Evolutionary conservation across 1,140 invertebrate genomes (phyloP), one percentile per base, ranked within the genome.

Genomic region (Microvelia longipes): DNA sequence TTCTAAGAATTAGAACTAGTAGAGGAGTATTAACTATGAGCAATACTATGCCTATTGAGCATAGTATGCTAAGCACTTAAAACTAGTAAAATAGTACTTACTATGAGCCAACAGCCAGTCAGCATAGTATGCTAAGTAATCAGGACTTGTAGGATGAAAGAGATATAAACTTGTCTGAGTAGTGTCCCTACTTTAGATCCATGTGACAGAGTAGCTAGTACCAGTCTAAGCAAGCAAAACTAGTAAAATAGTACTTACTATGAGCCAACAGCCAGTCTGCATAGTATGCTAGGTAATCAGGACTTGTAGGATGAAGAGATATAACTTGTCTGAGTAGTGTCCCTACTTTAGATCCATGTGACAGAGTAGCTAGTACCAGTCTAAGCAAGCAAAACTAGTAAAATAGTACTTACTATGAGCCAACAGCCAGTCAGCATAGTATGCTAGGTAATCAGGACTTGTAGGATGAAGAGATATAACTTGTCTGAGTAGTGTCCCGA

Each of bases 361-460:
- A 50, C 35, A 50, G 19, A 11, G 73, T 70, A n/a, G n/a, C 64
- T 77, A 73, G 35, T 88, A 77, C 73, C n/a, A n/a, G 84, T 81
- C n/a, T n/a, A n/a, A n/a, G n/a, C n/a, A n/a, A n/a, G n/a, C n/a
- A n/a, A n/a, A n/a, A n/a, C n/a, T n/a, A n/a, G n/a, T n/a, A n/a
- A n/a, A n/a, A n/a, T n/a, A 50, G 19, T 50, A 77, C 72, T 81
- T 78, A 88, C 87, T 84, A 79, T 85, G 85, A 72, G 80, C 80
- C 66, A 82, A 81, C 13, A 88, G 80, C 87, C 87, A 89, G 70
- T 85, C 82, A 61, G 85, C 87, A 76, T 86, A 88, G 71, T 87
- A 80, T 1, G 86, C 81, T 30, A 85, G 83, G 77, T 87, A 85
- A 76, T 89, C 86, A 73, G 86, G 85, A 74, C 86, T 85, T 71